These are phyloP conservation scores for Notothenia rossii DNA, from an alignment of 2,113 vertebrate genomes.

Conservation along the genomic window DNA sequence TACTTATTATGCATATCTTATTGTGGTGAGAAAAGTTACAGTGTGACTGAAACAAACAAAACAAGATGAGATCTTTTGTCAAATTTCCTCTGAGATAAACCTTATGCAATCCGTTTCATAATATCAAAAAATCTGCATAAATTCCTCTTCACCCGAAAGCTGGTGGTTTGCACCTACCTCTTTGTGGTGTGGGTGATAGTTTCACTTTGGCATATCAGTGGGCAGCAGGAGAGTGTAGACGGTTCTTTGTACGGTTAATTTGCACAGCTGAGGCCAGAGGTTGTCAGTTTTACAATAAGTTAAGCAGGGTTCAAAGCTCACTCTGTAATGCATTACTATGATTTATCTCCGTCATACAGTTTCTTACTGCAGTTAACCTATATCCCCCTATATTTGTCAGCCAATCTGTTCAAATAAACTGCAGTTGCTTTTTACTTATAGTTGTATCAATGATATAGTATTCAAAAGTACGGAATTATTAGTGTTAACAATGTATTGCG, in stretches of 20 bases:
- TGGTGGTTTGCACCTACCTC: conserved; percentile 51
- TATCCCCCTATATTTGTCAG: background rate
- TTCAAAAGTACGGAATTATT: background rate
- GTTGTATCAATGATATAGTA: background rate
- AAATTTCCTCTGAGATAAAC: conserved; percentile 28
- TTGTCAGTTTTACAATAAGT: background rate
- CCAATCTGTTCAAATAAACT: background rate
- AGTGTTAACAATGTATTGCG: background rate
- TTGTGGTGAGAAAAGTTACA: background rate
- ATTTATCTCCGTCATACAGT: background rate
- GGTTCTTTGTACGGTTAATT: background rate
- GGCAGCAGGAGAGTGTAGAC: background rate
- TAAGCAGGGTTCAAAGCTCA: conserved; percentile 48
- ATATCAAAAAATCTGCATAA: conserved; percentile 9
- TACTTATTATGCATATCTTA: background rate
- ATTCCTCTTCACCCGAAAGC: background rate
- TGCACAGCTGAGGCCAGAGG: conserved; percentile 14
- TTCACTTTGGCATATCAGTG: conserved; percentile 31
- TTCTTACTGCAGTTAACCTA: background rate
- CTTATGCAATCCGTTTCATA: conserved; percentile 23
- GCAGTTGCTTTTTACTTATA: background rate
- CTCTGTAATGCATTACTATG: background rate
- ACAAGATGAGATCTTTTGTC: background rate
- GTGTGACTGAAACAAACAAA: background rate
- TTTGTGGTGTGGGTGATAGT: conserved; percentile 28